These are phyloP conservation scores for Masticophis lateralis DNA, from an alignment of 2,797 vertebrate species.

Conservation along the genomic window DNA sequence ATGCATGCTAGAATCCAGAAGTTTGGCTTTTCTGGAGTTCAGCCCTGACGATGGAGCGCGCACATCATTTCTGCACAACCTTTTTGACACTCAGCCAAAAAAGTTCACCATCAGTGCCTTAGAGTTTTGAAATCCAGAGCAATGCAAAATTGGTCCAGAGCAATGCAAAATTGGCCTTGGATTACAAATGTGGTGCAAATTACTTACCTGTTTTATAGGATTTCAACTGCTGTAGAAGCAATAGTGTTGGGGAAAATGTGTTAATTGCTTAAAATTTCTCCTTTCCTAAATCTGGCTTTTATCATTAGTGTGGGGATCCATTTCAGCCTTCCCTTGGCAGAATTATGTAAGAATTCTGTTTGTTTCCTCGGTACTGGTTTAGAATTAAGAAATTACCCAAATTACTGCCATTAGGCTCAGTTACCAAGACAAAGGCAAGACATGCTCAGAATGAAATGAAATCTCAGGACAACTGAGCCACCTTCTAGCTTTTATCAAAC, in stretches of 20 bases:
- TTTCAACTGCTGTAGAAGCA: neutral
- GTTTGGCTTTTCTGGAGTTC: too few relatives aligned
- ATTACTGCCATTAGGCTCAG: neutral
- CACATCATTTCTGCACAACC: too few relatives aligned
- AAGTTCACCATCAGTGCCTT: too few relatives aligned
- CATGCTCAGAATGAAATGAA: neutral
- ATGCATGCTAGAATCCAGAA: too few relatives aligned
- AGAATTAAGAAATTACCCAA: neutral
- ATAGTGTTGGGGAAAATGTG: neutral
- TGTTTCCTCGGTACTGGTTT: neutral
- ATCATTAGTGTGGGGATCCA: neutral
- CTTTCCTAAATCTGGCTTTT: neutral
- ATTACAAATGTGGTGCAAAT: neutral
- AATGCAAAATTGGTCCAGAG: neutral
- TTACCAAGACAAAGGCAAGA: neutral
- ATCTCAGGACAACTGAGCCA: neutral
- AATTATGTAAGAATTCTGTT: neutral
- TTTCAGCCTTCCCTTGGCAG: neutral
- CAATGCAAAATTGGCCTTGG: neutral
- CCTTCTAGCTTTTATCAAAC: neutral
- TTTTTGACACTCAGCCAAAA: too few relatives aligned
- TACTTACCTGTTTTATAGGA: neutral
- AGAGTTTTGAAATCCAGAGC: neutral
- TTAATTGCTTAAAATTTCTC: neutral
- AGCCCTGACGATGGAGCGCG: too few relatives aligned